Evolutionary conservation across 2,888 invertebrate species (phyloP), one percentile per base, ranked within the genome.

Genomic region (Steinernema carpocapsae): DNA sequence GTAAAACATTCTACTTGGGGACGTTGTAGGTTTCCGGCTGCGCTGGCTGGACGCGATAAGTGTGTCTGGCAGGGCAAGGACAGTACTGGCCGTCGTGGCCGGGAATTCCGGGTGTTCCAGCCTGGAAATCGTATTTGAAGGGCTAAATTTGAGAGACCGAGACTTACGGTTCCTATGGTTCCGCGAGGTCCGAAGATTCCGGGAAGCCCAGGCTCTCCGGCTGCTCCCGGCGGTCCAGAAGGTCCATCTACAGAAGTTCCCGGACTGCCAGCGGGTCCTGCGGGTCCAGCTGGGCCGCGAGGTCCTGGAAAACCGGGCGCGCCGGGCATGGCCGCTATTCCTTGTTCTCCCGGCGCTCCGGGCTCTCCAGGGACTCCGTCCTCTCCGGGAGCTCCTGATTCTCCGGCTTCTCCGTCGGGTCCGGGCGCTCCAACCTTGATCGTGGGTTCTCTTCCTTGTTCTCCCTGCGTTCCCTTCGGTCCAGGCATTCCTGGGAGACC

Each of bases 401-500:
- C 72, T 72, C 74, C 78, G 37, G 72, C 74, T 37, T 70, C 64
- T 46, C 78, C 78, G 45, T 74, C 73, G 0, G 64, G 46, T 72
- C 78, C 78, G 51, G 74, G 74, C 29, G 71, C 26, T 73, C 77
- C 77, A 22, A 56, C 7, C 37, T 64, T 64, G 17, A 64, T 17
- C 17, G 29, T 29, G 17, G 64, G 29, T 64, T 64, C 64, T 17
- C 29, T 10, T 32, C 74, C 51, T 51, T 26, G 46, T 46, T 46
- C 29, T 72, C 74, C 78, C 32, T 71, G 76, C 22, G 64, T 48
- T 51, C 78, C 78, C 52, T 78, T 73, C 1, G 64, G 46, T 72
- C 78, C 78, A 46, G 76, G 74, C 51, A 56, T 43, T 52, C 77
- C 77, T 19, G 64, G 64, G 10, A 56, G 46, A 14, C 73, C 70